Percentiles rank a stretch among this genome's conserved stretches.
Conservation (phyloP, 2,888 invertebrate species). For the Glaucopsyche alexis region DNA sequence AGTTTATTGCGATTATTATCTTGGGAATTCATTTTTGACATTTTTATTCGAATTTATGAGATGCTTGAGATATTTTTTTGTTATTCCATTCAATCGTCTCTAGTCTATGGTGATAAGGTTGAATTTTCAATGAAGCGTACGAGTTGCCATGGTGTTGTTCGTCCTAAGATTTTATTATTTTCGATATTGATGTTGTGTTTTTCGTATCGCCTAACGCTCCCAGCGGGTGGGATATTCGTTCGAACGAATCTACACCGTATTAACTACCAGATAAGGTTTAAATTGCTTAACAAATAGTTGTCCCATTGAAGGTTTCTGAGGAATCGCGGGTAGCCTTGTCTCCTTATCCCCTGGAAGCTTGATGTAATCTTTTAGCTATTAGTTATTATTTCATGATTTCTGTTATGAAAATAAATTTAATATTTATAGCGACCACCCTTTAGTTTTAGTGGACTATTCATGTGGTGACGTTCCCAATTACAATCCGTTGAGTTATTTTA, state of each 20-base stretch:
- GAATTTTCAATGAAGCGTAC: constrained; percentile 42
- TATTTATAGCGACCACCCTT: constrained; percentile 27
- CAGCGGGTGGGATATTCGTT: constrained; percentile 61
- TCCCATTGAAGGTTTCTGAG: constrained; percentile 60
- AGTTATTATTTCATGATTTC: constrained; percentile 41
- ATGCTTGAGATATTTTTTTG: constrained; percentile 53
- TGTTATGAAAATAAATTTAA: constrained; percentile 30
- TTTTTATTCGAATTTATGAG: constrained; percentile 78
- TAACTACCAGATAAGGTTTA: constrained; percentile 43
- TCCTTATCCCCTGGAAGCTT: constrained; percentile 59
- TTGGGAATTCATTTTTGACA: constrained; percentile 76
- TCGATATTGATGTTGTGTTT: constrained; percentile 77
- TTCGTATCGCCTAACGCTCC: constrained; percentile 71
- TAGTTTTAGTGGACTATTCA: background rate
- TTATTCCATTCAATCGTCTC: constrained; percentile 30
- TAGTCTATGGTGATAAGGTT: constrained; percentile 47
- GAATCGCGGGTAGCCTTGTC: constrained; percentile 62
- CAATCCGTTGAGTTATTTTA: too few relatives aligned
- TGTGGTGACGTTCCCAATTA: background rate
- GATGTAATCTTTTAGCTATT: constrained; percentile 59
- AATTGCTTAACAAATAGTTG: constrained; percentile 44
- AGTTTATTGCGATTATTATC: constrained; percentile 78
- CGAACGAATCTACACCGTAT: constrained; percentile 48
- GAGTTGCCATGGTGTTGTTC: constrained; percentile 52
- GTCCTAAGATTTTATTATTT: constrained; percentile 77